Base-by-base conservation (phyloP, 2,797 vertebrate genomes). In the Strix occidentalis region DNA sequence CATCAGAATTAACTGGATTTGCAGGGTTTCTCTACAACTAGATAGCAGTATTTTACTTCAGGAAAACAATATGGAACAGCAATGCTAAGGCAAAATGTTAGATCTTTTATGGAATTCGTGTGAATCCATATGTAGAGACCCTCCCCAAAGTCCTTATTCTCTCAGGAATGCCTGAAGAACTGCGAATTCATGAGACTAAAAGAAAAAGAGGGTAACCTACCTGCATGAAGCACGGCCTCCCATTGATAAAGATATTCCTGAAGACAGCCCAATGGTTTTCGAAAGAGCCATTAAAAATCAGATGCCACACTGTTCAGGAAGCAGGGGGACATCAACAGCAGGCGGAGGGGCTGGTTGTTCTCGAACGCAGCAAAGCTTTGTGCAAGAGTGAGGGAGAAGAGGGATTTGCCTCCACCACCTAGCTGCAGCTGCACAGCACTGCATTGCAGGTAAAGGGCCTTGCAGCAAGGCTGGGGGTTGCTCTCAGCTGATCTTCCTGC, bases 371-470 rank as follows among this genome's bases (percentile, higher is more conserved):
- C 93, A 43, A 28, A 94, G 96, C 97, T 97, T 96, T 96, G 95
- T 96, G 95, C 58, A 13, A 29, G 91, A 92, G 84, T 21, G 69
- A 93, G 79, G 92, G 79, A 96, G 96, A 48, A 93, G 88, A 96
- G 92, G 80, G 90, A 56, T 86, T 64, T 90, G 91, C 91, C 94
- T 97, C 88, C 94, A 97, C 98, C 97, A 96, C 98, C 98, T 98
- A 98, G 99, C 95, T 97, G 97, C 97, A 96, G 96, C 95, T 97
- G 97, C 91, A 90, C 95, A 98, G 98, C 98, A 98, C 99, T 99
- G 99, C 99, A 99, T 98, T 99, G 99, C 99, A 99, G 99, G 99
- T 99, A 66, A 84, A 61, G 84, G 93, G 92, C 95, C 93, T 94
- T 58, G 94, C 97, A 96, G 96, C 94, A 75, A 72, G 90, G 94